These are phyloP conservation scores for Colossoma macropomum DNA, from an alignment of 2,113 vertebrate species.

Conservation along the genomic window DNA sequence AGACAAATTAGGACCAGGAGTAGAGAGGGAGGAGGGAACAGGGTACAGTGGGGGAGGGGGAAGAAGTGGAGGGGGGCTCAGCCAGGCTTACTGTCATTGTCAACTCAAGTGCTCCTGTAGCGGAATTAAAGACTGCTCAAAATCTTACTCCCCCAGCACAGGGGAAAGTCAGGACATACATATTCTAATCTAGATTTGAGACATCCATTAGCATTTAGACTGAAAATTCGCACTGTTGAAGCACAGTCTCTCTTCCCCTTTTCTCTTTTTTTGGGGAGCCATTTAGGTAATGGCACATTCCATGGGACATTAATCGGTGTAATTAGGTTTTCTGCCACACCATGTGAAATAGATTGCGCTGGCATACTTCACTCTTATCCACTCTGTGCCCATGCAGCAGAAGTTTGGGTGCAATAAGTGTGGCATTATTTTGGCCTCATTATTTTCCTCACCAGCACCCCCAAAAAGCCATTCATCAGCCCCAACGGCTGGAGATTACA, in stretches of 20 bases:
- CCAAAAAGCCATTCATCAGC: not conserved
- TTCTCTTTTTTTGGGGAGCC: conserved; percentile 51
- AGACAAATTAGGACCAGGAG: conserved; percentile 52
- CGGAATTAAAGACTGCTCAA: conserved; percentile 57
- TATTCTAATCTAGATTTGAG: conserved; percentile 52
- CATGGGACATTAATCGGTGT: conserved; percentile 76
- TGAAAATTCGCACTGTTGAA: conserved; percentile 45
- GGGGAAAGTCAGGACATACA: conserved; percentile 34
- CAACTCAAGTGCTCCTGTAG: conserved; percentile 46
- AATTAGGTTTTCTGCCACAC: conserved; percentile 68
- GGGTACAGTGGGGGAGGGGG: conserved; percentile 25
- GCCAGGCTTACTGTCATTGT: conserved; percentile 57
- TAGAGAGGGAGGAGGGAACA: conserved; percentile 4
- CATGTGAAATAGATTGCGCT: conserved; percentile 51
- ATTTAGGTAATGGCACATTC: conserved; percentile 71
- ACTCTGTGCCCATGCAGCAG: conserved; percentile 14
- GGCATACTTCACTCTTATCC: conserved; percentile 29
- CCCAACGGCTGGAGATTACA: conserved; percentile 26
- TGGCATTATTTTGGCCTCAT: not conserved
- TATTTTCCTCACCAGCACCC: conserved; percentile 15
- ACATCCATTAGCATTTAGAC: conserved; percentile 58
- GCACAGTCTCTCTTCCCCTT: conserved; percentile 40
- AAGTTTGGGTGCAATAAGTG: conserved; percentile 22
- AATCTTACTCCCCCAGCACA: conserved; percentile 39
- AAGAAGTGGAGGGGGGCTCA: conserved; percentile 32